phyloP scores from a whole-genome alignment of 2,797 vertebrate genomes.

The Lophotriccus pileatus region DNA sequence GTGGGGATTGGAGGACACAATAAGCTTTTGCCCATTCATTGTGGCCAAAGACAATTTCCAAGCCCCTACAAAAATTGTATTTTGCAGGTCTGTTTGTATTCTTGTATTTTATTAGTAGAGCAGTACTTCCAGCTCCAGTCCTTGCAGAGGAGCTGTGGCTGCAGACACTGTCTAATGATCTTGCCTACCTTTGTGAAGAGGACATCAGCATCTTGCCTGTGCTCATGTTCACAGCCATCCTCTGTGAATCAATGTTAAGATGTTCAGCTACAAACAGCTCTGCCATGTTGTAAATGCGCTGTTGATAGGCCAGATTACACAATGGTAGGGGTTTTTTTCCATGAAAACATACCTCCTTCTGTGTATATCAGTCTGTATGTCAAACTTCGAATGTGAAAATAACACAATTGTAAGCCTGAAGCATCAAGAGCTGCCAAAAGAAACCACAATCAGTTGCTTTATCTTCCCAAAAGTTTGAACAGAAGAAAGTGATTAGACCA shows the following conservation, averaged over 20 bases:
- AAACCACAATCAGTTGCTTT: not conserved
- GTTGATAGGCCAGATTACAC: not conserved
- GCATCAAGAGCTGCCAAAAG: not conserved
- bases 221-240: not conserved
- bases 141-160: not conserved
- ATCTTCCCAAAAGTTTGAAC: not conserved
- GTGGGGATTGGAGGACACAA: not conserved
- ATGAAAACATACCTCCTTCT: not conserved
- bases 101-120: not conserved
- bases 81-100: not conserved
- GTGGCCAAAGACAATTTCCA: not conserved
- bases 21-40: not conserved
- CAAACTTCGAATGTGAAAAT: not conserved
- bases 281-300: not conserved
- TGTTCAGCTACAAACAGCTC: not conserved
- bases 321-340: not conserved
- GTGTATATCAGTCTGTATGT: not conserved
- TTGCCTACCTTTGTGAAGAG: not conserved
- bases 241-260: not conserved
- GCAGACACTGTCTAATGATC: not conserved
- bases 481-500: not conserved
- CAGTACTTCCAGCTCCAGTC: not conserved
- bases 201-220: not conserved
- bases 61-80: not conserved
- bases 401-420: not conserved